Evolutionary conservation across 1,140 invertebrate genomes (phyloP).

Genomic region (Cepaea nemoralis): DNA sequence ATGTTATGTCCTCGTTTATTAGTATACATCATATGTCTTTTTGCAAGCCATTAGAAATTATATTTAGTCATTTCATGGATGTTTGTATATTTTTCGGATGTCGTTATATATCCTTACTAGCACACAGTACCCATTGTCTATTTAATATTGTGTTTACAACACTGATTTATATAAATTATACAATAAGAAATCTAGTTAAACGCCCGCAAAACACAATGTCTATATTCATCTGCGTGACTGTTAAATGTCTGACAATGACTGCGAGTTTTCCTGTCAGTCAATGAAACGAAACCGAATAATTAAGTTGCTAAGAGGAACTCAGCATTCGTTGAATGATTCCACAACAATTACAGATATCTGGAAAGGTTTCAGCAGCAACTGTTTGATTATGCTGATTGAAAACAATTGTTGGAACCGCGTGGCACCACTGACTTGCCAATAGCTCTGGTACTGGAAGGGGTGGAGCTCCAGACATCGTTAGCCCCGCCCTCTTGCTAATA

Average conservation of each 20-base stretch:
- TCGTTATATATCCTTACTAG: too few species aligned
- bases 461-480: not conserved
- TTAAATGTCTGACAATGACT: not conserved
- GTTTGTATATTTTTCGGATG: too few species aligned
- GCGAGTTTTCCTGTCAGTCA: not conserved
- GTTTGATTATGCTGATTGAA: not conserved
- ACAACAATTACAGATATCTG: not conserved
- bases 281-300: not conserved
- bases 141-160: too few species aligned
- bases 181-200: too few species aligned
- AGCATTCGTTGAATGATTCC: not conserved
- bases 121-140: too few species aligned
- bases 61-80: too few species aligned
- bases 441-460: not conserved
- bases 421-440: not conserved
- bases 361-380: not conserved
- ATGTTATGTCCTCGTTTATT: too few species aligned
- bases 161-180: too few species aligned
- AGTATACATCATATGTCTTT: too few species aligned
- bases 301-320: not conserved
- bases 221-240: too few species aligned
- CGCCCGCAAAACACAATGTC: too few species aligned
- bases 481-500: not conserved
- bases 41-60: too few species aligned
- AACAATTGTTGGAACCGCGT: not conserved